phyloP scores from a whole-genome alignment of 2,888 invertebrate genomes.

The Eilema caniola region DNA sequence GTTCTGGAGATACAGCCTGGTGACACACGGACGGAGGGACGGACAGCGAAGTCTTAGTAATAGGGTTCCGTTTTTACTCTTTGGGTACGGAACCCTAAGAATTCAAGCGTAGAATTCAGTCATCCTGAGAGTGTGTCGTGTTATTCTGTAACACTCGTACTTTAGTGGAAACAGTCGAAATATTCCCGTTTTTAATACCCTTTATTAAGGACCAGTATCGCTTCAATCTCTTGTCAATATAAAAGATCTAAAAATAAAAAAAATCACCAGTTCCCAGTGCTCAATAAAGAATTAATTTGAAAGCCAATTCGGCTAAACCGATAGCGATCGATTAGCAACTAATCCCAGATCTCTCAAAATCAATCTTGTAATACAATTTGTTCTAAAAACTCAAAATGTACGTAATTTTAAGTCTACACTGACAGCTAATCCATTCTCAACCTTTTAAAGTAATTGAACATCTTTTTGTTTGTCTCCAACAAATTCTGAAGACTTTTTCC shows the following conservation, averaged over 20 bases:
- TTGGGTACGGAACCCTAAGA: too few relatives aligned
- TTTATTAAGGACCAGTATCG: too few relatives aligned
- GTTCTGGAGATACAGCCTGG: too few relatives aligned
- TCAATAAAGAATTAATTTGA: slow-evolving; percentile 18
- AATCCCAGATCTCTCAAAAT: slow-evolving; percentile 31
- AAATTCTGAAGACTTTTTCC: slow-evolving; percentile 52
- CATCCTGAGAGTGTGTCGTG: too few relatives aligned
- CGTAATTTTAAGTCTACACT: slow-evolving; percentile 42
- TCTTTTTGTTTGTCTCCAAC: slow-evolving; percentile 52
- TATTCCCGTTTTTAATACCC: too few relatives aligned
- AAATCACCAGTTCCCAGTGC: not conserved
- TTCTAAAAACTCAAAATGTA: slow-evolving; percentile 43
- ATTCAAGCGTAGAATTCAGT: too few relatives aligned
- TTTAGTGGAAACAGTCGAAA: too few relatives aligned
- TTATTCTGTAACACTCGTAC: too few relatives aligned
- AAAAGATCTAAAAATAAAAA: not conserved
- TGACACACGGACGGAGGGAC: too few relatives aligned
- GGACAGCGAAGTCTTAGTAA: too few relatives aligned
- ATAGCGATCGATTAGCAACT: slow-evolving; percentile 24
- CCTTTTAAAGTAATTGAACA: slow-evolving; percentile 56
- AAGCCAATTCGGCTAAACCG: slow-evolving; percentile 20
- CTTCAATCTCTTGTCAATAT: too few relatives aligned
- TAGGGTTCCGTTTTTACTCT: too few relatives aligned
- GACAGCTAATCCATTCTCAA: slow-evolving; percentile 48
- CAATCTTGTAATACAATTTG: slow-evolving; percentile 39